These are phyloP conservation scores for Vombatus ursinus DNA, from an alignment of 2,113 vertebrate species.

Conservation along the genomic window DNA sequence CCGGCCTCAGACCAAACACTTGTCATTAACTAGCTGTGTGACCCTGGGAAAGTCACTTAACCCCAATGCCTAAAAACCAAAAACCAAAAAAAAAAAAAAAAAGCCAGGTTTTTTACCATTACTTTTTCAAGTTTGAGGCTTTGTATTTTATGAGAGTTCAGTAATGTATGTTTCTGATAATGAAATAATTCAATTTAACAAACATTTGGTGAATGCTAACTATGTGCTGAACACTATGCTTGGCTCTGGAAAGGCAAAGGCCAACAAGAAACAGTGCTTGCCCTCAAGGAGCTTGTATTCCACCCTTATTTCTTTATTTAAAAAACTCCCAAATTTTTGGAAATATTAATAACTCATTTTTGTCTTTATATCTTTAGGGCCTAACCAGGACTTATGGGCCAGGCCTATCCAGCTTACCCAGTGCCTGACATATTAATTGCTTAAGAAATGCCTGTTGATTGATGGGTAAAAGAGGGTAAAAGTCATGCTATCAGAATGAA, in stretches of 20 bases:
- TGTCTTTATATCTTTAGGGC: background rate
- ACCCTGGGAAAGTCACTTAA: too few species aligned
- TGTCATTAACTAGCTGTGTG: too few species aligned
- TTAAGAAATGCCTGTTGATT: background rate
- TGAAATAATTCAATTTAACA: background rate
- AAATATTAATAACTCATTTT: background rate
- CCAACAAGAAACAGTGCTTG: background rate
- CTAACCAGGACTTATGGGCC: background rate
- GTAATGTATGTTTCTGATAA: conserved; percentile 19
- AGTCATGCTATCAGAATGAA: background rate
- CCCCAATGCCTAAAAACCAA: too few species aligned
- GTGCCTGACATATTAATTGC: background rate
- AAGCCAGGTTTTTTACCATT: background rate
- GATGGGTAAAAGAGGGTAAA: background rate
- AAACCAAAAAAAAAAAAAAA: too few species aligned
- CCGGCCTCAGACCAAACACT: too few species aligned
- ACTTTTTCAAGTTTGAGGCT: background rate
- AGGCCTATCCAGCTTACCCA: background rate
- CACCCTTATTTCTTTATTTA: background rate
- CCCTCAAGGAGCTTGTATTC: background rate
- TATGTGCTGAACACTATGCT: background rate
- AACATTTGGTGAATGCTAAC: background rate
- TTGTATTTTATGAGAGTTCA: background rate
- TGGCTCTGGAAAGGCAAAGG: background rate
- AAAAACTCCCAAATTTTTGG: background rate